Evolutionary conservation across 2,113 vertebrate genomes (phyloP), one percentile per base, ranked within the genome.

Genomic region (Rhipidura dahli): DNA sequence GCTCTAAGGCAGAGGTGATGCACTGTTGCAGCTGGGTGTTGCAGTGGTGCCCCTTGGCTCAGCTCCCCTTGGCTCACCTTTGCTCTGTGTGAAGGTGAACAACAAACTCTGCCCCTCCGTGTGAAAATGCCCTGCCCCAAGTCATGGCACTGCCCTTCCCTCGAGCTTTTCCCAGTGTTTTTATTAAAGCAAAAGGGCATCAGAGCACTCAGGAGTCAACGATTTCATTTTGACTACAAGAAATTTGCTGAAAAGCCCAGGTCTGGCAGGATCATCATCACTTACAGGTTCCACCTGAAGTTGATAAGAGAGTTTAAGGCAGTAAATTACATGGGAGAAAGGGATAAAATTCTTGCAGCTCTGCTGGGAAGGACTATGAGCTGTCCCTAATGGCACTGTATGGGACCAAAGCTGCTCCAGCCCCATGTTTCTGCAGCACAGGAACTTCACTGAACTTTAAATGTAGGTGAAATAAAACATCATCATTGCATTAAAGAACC

Each of bases 1-100:
- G 9, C 13, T 35, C 44, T 5, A 44, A 54, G 54, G 73, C 35
- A 73, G 39, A 50, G 17, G 22, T 5, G n/a, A 39, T 24, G 28
- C 0, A 0, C 7, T 30, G 44, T 1, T 45, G 33, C 14, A 12
- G 54, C 0, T 64, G 35, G 15, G 39, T 24, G 11, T 53, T 7
- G 2, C 31, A 33, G 3, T 3, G 39, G 8, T 39, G 40, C 8
- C 61, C 39, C 1, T 6, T 37, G 49, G 49, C 0, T 3, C 42
- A 40, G 37, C 51, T 77, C 18, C 35, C 24, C 21, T 24, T 7
- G 37, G 24, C 18, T 89, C 49, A 2, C 15, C 47, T 53, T 19
- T 90, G 33, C 22, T 78, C 35, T 35, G 2, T 2, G 10, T 7
- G 23, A 9, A 7, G 22, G 31, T 9, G 60, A 56, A n/a, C 21